Conservation (phyloP, 2,797 vertebrate genomes). For the Champsocephalus gunnari region DNA sequence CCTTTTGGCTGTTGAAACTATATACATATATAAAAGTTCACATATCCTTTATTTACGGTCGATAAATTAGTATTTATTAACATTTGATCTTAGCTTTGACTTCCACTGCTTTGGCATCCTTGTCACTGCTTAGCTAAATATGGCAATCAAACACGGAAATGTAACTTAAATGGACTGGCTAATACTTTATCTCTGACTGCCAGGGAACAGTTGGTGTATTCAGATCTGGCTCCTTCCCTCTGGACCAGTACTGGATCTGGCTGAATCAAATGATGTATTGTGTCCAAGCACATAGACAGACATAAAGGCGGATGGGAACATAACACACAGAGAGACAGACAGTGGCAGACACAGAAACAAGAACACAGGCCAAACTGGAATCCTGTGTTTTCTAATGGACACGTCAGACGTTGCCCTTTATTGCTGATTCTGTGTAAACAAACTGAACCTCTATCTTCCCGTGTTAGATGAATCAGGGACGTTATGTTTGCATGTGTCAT, state of each 20-base stretch:
- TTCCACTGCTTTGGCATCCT: constrained; percentile 71
- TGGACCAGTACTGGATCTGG: constrained; percentile 57
- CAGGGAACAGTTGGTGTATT: constrained; percentile 75
- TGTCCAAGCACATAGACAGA: constrained; percentile 50
- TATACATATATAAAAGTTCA: too few species aligned
- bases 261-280: constrained; percentile 58
- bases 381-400: constrained; percentile 21
- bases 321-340: constrained; percentile 28
- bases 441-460: constrained; percentile 11
- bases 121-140: constrained; percentile 64
- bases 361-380: constrained; percentile 6
- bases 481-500: constrained; percentile 5
- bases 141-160: constrained; percentile 76
- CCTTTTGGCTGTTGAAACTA: too few species aligned
- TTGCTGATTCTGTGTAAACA: constrained; percentile 30
- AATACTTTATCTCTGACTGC: constrained; percentile 68
- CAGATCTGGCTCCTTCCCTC: constrained; percentile 57
- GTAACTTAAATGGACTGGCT: constrained; percentile 77
- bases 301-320: constrained; percentile 29
- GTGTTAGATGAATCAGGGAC: neutral
- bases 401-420: constrained; percentile 49
- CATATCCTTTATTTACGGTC: too few species aligned
- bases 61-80: too few species aligned
- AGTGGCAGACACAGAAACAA: constrained; percentile 25
- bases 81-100: constrained; percentile 67